Evolutionary conservation across 2,888 invertebrate genomes (phyloP), one percentile per base, ranked within the genome.

Genomic region (Cheilosia vernalis): DNA sequence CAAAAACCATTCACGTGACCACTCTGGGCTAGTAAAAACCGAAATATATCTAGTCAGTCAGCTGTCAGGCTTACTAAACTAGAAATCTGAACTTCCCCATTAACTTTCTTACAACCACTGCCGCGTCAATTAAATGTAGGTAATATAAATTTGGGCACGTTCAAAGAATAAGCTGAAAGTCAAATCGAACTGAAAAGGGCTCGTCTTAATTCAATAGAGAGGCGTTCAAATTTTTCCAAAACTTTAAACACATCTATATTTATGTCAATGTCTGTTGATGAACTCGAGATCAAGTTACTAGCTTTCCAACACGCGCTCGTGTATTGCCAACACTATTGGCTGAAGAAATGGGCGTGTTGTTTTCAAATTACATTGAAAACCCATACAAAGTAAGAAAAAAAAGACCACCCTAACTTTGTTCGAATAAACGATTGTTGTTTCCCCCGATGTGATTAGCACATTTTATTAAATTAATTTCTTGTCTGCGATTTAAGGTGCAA

Each of bases 371-470:
- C 30, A 72, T n/a, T 5, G 33, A 33, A 37, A 17, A 66, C n/a
- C 24, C 42, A 17, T 42, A 30, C 19, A 17, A 61, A 51, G 15
- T 42, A 27, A 19, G 21, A 42, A 19, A 24, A 27, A n/a, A 51
- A 21, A 24, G 17, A 24, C 37, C 17, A 0, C 37, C 49, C 47
- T 61, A 13, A 21, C 40, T 30, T 42, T 30, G 15, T 21, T 19
- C n/a, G 40, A 33, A 44, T 37, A 27, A 6, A 30, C 30, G 33
- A 56, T 64, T 64, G 64, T 74, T 64, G 27, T 1, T 74, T 56
- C 74, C 17, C 44, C n/a, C 24, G 17, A 74, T 60, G 53, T 10
- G 67, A 76, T 76, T 76, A 76, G 51, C 76, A 67, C 58, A 15
- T 60, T 33, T 33, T 17, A 15, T 53, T 44, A 21, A 33, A n/a